phyloP scores from a whole-genome alignment of 2,888 invertebrate species.

The Cheilosia vernalis region DNA sequence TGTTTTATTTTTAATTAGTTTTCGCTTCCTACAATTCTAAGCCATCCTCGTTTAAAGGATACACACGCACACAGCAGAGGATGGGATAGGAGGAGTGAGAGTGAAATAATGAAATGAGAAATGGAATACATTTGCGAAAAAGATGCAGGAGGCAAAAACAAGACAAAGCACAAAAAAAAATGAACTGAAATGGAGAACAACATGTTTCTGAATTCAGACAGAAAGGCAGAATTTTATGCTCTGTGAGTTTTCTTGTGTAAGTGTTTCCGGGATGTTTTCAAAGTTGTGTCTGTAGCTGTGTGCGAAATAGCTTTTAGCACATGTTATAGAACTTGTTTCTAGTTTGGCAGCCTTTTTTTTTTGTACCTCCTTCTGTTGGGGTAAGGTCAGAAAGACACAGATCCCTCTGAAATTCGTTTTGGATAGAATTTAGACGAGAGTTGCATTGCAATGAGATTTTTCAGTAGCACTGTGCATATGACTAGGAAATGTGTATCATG shows the following conservation, averaged over 20 bases:
- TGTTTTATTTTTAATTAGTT: constrained; percentile 75
- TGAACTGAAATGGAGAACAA: constrained; percentile 10
- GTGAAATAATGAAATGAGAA: constrained; percentile 37
- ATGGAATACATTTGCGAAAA: constrained; percentile 54
- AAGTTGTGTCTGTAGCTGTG: neutral
- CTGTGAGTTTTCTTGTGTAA: constrained; percentile 39
- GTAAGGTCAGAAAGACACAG: constrained; percentile 45
- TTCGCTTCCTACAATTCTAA: constrained; percentile 48
- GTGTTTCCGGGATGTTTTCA: constrained; percentile 34
- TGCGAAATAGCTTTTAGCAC: constrained; percentile 36
- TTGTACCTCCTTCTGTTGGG: constrained; percentile 1
- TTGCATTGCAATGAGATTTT: constrained; percentile 21
- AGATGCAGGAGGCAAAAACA: constrained; percentile 13
- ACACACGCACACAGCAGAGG: constrained; percentile 1
- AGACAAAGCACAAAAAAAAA: neutral
- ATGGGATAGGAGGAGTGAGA: neutral
- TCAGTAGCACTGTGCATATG: constrained; percentile 1
- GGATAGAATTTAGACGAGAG: constrained; percentile 27
- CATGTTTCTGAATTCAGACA: constrained; percentile 48
- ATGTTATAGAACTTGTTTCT: constrained; percentile 41
- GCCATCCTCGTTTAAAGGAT: constrained; percentile 34
- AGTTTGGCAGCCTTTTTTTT: constrained; percentile 21
- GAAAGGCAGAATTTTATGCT: constrained; percentile 54
- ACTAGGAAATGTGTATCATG: neutral
- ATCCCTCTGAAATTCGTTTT: constrained; percentile 33